Conservation (phyloP, 2,888 invertebrate species). For the Macaria notata region DNA sequence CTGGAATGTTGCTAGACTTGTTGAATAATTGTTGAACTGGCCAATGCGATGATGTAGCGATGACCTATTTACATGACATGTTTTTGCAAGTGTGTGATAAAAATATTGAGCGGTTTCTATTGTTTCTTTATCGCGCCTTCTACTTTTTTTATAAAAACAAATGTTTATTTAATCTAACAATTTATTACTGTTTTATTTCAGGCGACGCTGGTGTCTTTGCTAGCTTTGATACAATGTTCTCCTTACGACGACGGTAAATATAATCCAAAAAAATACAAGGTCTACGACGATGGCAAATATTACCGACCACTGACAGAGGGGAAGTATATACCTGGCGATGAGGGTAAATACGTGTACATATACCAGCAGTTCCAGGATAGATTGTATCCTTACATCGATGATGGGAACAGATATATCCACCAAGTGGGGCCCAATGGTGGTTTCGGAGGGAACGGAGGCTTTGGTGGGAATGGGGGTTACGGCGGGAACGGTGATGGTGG, state of each 20-base stretch:
- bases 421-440: conserved; percentile 60
- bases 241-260: conserved; percentile 66
- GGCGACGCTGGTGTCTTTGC: conserved; percentile 49
- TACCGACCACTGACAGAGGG: conserved; percentile 70
- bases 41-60: background rate
- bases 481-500: conserved; percentile 34
- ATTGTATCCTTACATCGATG: conserved; percentile 63
- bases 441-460: conserved; percentile 46
- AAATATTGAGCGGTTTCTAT: background rate
- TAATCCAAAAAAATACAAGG: conserved; percentile 52
- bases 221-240: conserved; percentile 49
- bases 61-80: conserved; percentile 12
- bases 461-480: conserved; percentile 40
- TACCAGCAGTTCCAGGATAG: conserved; percentile 47
- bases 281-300: conserved; percentile 70
- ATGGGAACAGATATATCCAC: conserved; percentile 77
- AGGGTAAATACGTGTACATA: conserved; percentile 78
- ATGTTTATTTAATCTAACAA: background rate
- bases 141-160: too few relatives aligned
- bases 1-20: conserved; percentile 28
- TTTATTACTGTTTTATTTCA: conserved; percentile 42
- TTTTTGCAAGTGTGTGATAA: conserved; percentile 1
- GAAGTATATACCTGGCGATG: conserved; percentile 78
- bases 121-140: background rate
- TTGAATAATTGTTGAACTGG: too few relatives aligned